These are phyloP conservation scores for Netelia inedita DNA, from an alignment of 2,888 invertebrate genomes.

Conservation along the genomic window DNA sequence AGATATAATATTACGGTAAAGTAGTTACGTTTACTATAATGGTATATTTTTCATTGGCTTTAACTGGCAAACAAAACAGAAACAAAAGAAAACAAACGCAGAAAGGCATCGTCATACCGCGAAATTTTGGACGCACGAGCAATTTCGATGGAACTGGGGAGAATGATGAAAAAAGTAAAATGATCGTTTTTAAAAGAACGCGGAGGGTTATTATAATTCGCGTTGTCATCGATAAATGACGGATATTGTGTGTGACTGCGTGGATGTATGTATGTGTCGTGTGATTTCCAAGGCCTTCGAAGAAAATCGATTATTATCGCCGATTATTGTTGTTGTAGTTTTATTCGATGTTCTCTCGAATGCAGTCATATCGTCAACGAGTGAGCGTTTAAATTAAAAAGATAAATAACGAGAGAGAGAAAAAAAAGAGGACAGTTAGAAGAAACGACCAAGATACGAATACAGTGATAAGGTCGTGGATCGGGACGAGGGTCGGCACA, in stretches of 20 bases:
- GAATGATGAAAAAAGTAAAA: conserved; percentile 26
- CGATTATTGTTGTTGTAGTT: conserved; percentile 46
- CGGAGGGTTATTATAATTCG: conserved; percentile 25
- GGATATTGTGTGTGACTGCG: conserved; percentile 40
- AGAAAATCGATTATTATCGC: conserved; percentile 57
- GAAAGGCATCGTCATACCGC: not conserved
- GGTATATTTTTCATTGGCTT: conserved; percentile 33
- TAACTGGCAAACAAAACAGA: not conserved
- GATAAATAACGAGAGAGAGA: not conserved
- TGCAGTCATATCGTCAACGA: conserved; percentile 57
- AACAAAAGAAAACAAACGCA: not conserved
- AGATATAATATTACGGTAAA: conserved; percentile 57
- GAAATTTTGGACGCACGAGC: not conserved
- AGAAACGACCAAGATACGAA: conserved; percentile 43
- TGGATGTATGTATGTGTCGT: conserved; percentile 22
- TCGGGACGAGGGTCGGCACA: not conserved
- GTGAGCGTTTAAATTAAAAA: conserved; percentile 25
- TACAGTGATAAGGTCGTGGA: conserved; percentile 3
- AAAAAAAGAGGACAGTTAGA: not conserved
- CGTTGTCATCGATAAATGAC: conserved; percentile 20
- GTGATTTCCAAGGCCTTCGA: conserved; percentile 59
- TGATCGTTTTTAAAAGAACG: not conserved
- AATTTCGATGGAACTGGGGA: conserved; percentile 37
- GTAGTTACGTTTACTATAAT: conserved; percentile 52
- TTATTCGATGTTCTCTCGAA: conserved; percentile 44